Conservation (phyloP, 2,888 invertebrate species). For the Troides helena region DNA sequence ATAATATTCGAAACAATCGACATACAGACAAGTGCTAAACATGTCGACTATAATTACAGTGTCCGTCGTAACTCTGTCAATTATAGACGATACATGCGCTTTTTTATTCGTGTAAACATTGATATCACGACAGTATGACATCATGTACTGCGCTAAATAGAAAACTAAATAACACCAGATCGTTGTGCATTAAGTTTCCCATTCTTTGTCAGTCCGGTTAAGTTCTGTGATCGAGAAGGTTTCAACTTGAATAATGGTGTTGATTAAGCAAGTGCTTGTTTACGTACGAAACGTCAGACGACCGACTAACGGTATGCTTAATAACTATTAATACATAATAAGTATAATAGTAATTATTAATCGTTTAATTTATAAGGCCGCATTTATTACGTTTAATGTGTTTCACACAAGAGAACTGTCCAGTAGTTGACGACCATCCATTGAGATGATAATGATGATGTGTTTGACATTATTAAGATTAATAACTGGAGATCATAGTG, state of each 20-base stretch:
- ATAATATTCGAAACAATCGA: too few species aligned
- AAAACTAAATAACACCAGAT: conserved; percentile 21
- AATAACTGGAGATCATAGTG: too few species aligned
- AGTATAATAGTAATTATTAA: neutral
- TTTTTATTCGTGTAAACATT: conserved; percentile 42
- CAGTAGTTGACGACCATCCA: too few species aligned
- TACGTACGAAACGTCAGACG: conserved; percentile 44
- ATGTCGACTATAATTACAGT: neutral
- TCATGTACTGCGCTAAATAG: conserved; percentile 47
- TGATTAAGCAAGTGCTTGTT: conserved; percentile 45
- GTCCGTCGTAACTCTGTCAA: neutral
- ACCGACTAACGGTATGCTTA: conserved; percentile 37
- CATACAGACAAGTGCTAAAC: neutral
- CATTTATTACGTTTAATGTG: neutral
- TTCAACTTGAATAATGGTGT: conserved; percentile 42
- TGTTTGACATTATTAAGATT: too few species aligned
- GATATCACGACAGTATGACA: conserved; percentile 48
- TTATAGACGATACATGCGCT: conserved; percentile 36
- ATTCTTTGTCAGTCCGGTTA: conserved; percentile 39
- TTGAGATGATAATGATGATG: too few species aligned
- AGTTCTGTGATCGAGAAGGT: conserved; percentile 37
- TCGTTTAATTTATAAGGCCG: neutral
- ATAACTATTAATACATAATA: conserved; percentile 36
- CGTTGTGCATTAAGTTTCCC: conserved; percentile 32
- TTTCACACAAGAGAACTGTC: too few species aligned